Evolutionary conservation across 2,888 invertebrate genomes (phyloP).

Genomic region (Polia nebulosa): DNA sequence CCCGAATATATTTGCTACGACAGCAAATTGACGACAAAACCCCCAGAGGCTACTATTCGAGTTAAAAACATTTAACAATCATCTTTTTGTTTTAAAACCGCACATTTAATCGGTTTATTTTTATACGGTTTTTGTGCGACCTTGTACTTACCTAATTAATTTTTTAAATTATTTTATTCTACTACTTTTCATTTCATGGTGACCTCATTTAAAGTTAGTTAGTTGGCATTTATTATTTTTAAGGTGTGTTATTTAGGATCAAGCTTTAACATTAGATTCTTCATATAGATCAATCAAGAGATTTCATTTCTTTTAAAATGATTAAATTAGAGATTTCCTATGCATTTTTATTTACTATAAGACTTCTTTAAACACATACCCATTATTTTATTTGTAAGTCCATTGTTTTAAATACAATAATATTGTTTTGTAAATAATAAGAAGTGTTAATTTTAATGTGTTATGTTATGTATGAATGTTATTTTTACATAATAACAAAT

Average conservation of each 20-base stretch:
- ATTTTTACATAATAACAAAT: constrained; percentile 16
- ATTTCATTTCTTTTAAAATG: constrained; percentile 28
- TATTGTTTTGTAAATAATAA: constrained; percentile 9
- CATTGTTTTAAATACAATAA: not conserved
- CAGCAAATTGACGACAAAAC: too few relatives aligned
- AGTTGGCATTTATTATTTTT: not conserved
- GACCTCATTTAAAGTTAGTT: not conserved
- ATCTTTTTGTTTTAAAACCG: not conserved
- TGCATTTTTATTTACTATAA: constrained; percentile 18
- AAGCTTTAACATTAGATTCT: not conserved
- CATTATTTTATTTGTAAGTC: not conserved
- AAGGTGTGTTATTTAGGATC: not conserved
- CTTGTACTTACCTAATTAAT: not conserved
- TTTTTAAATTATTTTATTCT: not conserved
- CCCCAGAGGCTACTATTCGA: too few relatives aligned
- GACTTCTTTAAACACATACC: not conserved
- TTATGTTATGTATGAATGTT: constrained; percentile 11
- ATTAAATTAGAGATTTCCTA: not conserved
- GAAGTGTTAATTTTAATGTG: not conserved
- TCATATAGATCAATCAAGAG: not conserved
- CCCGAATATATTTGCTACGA: too few relatives aligned
- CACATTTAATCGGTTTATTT: too few relatives aligned
- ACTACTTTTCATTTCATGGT: not conserved
- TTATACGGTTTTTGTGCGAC: not conserved
- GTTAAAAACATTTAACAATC: not conserved